Percentiles rank a stretch among this genome's conserved stretches.
Evolutionary conservation across 1,140 invertebrate species (phyloP).

Genomic region (Brachionus rotundiformis): DNA sequence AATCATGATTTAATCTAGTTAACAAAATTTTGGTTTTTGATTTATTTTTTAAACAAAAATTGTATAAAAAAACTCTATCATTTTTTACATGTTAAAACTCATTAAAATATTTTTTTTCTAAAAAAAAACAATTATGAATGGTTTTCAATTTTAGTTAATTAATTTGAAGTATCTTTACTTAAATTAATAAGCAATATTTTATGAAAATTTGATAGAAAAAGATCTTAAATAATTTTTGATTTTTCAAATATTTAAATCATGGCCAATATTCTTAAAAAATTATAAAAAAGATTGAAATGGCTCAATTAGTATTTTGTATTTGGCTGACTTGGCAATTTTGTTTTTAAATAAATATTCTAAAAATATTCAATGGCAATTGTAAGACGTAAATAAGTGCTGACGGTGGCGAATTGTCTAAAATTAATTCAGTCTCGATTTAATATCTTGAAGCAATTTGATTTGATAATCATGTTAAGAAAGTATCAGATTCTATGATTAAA

Average conservation of each 20-base stretch:
- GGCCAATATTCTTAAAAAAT: neutral
- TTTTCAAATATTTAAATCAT: neutral
- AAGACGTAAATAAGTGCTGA: neutral
- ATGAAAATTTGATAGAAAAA: too few species aligned
- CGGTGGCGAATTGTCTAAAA: neutral
- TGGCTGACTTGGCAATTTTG: neutral
- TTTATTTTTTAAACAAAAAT: neutral
- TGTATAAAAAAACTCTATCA: neutral
- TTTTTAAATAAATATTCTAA: neutral
- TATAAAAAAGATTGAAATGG: neutral
- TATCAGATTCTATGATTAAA: too few species aligned
- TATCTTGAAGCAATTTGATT: too few species aligned
- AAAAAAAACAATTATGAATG: too few species aligned
- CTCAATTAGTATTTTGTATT: neutral
- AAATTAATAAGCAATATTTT: too few species aligned
- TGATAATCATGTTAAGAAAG: too few species aligned
- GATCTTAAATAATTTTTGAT: neutral
- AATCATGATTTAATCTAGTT: too few species aligned
- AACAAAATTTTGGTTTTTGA: neutral
- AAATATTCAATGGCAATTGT: neutral
- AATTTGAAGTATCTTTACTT: too few species aligned
- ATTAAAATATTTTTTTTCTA: constrained; percentile 7
- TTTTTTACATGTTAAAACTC: neutral
- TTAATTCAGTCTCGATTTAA: neutral
- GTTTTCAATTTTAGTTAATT: too few species aligned